Percentiles rank a stretch among this genome's conserved stretches.
These are phyloP conservation scores for Platysteira castanea DNA, from an alignment of 2,113 vertebrate species.

Conservation along the genomic window DNA sequence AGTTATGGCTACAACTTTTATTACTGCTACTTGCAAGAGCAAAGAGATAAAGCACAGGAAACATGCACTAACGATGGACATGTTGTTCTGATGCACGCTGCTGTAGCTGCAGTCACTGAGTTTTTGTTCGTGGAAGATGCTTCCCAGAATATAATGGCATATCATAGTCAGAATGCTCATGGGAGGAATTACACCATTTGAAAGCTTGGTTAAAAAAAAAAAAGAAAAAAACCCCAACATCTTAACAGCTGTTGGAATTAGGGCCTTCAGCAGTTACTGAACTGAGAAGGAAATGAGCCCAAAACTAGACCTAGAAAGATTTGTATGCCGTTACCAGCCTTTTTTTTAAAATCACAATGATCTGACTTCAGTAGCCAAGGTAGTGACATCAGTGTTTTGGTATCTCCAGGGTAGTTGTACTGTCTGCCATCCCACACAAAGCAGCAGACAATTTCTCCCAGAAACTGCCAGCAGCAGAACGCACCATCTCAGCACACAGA, in stretches of 20 bases:
- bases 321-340: background rate
- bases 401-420: background rate
- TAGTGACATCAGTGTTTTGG: background rate
- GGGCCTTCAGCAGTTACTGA: background rate
- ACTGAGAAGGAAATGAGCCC: background rate
- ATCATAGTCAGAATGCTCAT: background rate
- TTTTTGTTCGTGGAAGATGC: background rate
- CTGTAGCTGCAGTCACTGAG: background rate
- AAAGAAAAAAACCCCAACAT: background rate
- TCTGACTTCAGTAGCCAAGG: background rate
- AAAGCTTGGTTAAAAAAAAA: background rate
- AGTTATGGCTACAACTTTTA: conserved; percentile 7
- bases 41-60: background rate
- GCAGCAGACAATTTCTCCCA: background rate
- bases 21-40: background rate
- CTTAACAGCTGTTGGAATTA: background rate
- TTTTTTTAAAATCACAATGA: background rate
- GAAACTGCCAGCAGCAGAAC: background rate
- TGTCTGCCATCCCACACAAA: background rate
- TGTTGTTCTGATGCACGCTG: accelerated
- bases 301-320: background rate
- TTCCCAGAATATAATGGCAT: background rate
- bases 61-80: background rate
- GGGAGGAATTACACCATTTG: background rate
- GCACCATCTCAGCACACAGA: background rate